phyloP scores from a whole-genome alignment of 2,888 invertebrate species.

The Campoplex capitator region DNA sequence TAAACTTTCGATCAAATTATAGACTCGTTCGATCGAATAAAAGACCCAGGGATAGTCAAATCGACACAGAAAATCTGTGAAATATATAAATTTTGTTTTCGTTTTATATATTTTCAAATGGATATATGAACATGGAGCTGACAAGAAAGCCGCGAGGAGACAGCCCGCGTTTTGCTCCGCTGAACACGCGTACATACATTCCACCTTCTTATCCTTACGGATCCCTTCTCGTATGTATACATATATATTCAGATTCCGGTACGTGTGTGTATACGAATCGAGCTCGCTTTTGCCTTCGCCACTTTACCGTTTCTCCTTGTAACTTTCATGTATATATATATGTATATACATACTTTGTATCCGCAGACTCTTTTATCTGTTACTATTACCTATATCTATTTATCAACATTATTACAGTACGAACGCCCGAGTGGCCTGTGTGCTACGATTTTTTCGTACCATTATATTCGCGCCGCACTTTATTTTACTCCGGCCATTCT shows the following conservation, averaged over 20 bases:
- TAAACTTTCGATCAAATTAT: neutral
- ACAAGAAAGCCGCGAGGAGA: slow-evolving; percentile 50
- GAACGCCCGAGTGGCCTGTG: slow-evolving; percentile 22
- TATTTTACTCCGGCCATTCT: slow-evolving; percentile 30
- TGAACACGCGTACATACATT: slow-evolving; percentile 67
- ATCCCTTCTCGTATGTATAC: slow-evolving; percentile 41
- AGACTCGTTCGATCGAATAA: too few relatives aligned
- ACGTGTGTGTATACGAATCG: slow-evolving; percentile 10
- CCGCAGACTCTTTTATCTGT: slow-evolving; percentile 21
- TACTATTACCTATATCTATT: slow-evolving; percentile 1
- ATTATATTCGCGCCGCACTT: slow-evolving; percentile 42
- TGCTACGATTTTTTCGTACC: slow-evolving; percentile 28
- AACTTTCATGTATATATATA: neutral
- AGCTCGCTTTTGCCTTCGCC: slow-evolving; percentile 64
- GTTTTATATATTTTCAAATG: neutral
- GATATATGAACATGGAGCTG: neutral
- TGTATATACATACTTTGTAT: slow-evolving; percentile 8
- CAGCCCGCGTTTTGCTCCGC: slow-evolving; percentile 65
- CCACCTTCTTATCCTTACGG: slow-evolving; percentile 64
- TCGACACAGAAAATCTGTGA: neutral
- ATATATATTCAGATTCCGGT: slow-evolving; percentile 37
- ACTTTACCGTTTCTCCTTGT: slow-evolving; percentile 65
- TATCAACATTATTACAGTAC: slow-evolving; percentile 37
- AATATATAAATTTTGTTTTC: neutral
- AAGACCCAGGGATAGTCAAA: neutral